phyloP scores from a whole-genome alignment of 2,113 vertebrate genomes.

The Pandion haliaetus region DNA sequence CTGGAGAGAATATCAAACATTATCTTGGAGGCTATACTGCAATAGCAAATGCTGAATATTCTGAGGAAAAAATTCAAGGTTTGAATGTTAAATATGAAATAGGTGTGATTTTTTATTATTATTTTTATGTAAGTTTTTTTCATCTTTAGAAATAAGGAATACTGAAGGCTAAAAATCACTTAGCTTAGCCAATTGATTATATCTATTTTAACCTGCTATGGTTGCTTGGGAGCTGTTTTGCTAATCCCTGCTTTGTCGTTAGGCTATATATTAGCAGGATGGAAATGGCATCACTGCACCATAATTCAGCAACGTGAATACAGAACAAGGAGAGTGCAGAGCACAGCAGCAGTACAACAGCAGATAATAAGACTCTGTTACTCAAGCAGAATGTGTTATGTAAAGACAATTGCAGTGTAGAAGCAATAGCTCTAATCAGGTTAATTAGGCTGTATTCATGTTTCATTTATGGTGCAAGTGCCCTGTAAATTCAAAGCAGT shows the following conservation, averaged over 20 bases:
- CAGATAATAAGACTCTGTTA: slow-evolving; percentile 61
- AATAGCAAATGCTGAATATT: not conserved
- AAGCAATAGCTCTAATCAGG: slow-evolving; percentile 69
- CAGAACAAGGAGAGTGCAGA: not conserved
- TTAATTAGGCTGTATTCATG: slow-evolving; percentile 74
- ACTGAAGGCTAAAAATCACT: not conserved
- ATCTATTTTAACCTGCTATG: slow-evolving; percentile 28
- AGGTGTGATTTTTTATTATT: not conserved
- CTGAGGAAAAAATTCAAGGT: not conserved
- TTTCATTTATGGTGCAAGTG: slow-evolving; percentile 62
- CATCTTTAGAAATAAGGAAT: not conserved
- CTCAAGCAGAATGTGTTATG: slow-evolving; percentile 58
- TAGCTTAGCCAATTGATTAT: not conserved
- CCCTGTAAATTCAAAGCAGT: slow-evolving; percentile 67
- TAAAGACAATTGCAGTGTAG: slow-evolving; percentile 56
- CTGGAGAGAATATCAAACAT: not conserved
- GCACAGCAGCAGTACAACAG: slow-evolving; percentile 23
- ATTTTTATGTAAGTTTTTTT: not conserved
- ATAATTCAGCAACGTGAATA: slow-evolving; percentile 45
- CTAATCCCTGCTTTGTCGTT: slow-evolving; percentile 50
- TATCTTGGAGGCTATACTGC: not conserved
- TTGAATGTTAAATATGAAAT: not conserved
- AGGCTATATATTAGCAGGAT: slow-evolving; percentile 34
- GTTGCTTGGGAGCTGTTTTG: slow-evolving; percentile 33
- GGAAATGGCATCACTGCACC: slow-evolving; percentile 25